A percentile compares a stretch with the other conserved stretches of the same genome.
These are phyloP conservation scores for Microcebus griseorufus DNA, from an alignment of 2,113 vertebrate species.

Conservation along the genomic window DNA sequence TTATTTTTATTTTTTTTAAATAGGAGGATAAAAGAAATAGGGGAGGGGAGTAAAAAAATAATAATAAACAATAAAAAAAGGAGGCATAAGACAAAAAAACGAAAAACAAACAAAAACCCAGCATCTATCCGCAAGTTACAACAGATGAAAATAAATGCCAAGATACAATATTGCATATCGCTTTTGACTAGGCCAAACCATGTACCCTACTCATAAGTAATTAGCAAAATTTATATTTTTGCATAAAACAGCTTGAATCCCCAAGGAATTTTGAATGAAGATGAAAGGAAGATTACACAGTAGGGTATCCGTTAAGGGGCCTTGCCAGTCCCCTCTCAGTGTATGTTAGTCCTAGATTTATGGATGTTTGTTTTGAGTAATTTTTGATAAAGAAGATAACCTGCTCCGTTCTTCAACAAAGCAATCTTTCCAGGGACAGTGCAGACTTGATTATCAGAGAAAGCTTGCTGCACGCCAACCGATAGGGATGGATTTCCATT, in stretches of 20 bases:
- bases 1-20: background rate
- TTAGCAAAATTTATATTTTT: constrained; percentile 72
- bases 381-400: constrained; percentile 61
- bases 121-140: constrained; percentile 3
- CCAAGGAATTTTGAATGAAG: constrained; percentile 73
- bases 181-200: constrained; percentile 61
- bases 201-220: constrained; percentile 59
- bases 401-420: constrained; percentile 39
- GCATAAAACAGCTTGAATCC: constrained; percentile 64
- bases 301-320: constrained; percentile 22
- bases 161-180: background rate
- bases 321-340: background rate
- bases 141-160: constrained; percentile 68
- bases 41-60: background rate
- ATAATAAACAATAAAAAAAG: background rate
- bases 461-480: background rate
- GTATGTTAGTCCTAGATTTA: constrained; percentile 37
- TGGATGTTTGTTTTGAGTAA: constrained; percentile 58
- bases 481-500: constrained; percentile 65
- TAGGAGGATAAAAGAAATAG: background rate
- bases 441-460: background rate
- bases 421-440: constrained; percentile 35
- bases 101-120: background rate
- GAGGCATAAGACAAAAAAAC: constrained; percentile 1
- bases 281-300: constrained; percentile 77